Evolutionary conservation across 2,888 invertebrate species (phyloP), one percentile per base, ranked within the genome.

Genomic region (Xestobium rufovillosum): DNA sequence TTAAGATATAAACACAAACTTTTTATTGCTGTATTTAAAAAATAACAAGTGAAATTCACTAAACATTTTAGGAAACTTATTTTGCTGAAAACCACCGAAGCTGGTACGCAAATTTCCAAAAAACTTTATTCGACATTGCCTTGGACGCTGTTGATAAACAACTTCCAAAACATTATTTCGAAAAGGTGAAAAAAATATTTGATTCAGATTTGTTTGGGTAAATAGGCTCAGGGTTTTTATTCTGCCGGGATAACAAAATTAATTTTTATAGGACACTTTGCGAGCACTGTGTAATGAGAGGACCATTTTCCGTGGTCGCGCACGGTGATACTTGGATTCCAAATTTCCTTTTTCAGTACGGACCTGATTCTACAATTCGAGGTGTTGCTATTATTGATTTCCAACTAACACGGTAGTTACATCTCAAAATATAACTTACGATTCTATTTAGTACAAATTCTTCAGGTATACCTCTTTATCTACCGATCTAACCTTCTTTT

Each of bases 311-410:
- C 0, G 76, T 76, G 0, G 71, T 81, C 14, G 72, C 70, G 0
- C 81, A 82, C 35, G 82, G 81, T 0, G 82, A 82, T 52, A 73
- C 73, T 31, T 82, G 82, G 82, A 72, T 75, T 0, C 78, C 77
- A 11, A 82, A 82, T 55, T 81, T 80, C 47, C 55, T 82, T 1
- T 72, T 71, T n/a, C 68, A 69, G 14, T 63, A 63, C n/a, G n/a
- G n/a, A n/a, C n/a, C n/a, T n/a, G n/a, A n/a, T n/a, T n/a, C n/a
- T n/a, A n/a, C n/a, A 28, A 14, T 23, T 1, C 31, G 45, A 6
- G 46, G 59, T 34, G 42, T 69, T 0, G 71, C 73, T 49, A 67
- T 81, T 31, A 75, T 82, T 14, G 82, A 82, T 49, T 82, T 77
- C 45, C 82, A 82, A 55, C 51, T 81, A 26, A 57, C 75, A 0